Evolutionary conservation across 1,140 invertebrate species (phyloP), one percentile per base, ranked within the genome.

Genomic region (Ladona fulva): DNA sequence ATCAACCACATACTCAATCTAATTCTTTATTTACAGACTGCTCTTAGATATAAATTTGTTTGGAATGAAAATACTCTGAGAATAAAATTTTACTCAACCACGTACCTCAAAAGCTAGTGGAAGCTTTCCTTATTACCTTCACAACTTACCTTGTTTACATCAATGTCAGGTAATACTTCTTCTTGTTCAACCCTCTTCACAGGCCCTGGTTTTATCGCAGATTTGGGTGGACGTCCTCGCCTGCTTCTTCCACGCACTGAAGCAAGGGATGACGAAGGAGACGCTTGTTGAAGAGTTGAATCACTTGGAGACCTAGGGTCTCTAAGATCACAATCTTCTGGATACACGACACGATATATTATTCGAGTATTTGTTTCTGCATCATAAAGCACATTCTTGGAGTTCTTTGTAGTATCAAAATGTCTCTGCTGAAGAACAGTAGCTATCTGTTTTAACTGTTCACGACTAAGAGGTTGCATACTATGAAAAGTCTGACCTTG

Each of bases 361-460:
- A 91, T 88, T 81, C 86, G 86, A 42, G 87, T 89, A 79, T 89
- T 89, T 29, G 87, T 89, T 74, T 85, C 82, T 24, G 87, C 84
- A 81, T 89, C 88, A 81, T 85, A 89, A n/a, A 89, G 80, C 75
- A 86, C 83, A 82, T 88, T 89, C 80, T 87, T 88, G 14, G 83
- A 81, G 74, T 82, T 82, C 3, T 81, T 80, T 76, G 85, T 85
- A 37, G 84, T 82, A 29, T 85, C 83, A 79, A 87, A 83, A 80
- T 83, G 83, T 19, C 84, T 82, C 80, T 89, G 87, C 78, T 90
- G 88, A 24, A 91, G 83, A 76, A 90, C 87, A 76, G 89, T 86
- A 78, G 89, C 88, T 52, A 91, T 90, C 81, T 91, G 89, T 80
- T 89, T 87, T 42, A 91, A 80, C 80, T 91, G 90, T 59, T 88